Base-by-base conservation (phyloP, 2,113 vertebrate genomes). In the Ginglymostoma cirratum region DNA sequence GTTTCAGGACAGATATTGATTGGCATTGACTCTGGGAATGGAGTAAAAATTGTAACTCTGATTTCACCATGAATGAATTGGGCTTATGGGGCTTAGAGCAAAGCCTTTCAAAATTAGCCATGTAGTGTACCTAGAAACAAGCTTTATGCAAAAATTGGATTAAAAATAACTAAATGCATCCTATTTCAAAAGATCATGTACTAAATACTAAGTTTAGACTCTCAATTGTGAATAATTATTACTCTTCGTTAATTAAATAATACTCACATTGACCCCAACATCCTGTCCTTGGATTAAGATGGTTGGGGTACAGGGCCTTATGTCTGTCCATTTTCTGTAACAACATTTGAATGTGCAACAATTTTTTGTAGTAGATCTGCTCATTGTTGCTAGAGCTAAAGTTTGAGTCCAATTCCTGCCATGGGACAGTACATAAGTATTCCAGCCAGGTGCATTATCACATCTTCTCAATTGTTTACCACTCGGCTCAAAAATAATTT, bases 211-310 rank as follows among this genome's bases (percentile, higher is more conserved):
- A 70, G 0, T 30, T 45, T 3, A 15, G n/a, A 21, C 0, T 45
- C 19, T 3, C 7, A 70, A 27, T 10, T 15, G 61, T 48, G 48
- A 72, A 95, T 24, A 95, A 93, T 27, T 48, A 83, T 42, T 15
- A 48, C 24, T 5, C 0, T 72, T 69, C 12, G 76, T 72, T 45
- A 95, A 96, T 90, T 27, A 69, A 96, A 96, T 21, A 70, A 96
- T 97, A 99, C 99, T 99, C 97, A 99, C 99, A 99, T 69, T 99
- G 99, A 95, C 99, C 99, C 99, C 99, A 99, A 96, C 99, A 99
- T 61, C 99, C 99, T 0, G 99, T 99, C 92, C 99, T 98, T 92
- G 99, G 99, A 96, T 99, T 99, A 98, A 99, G 97, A 97, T 99
- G 99, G 97, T 99, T 99, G 85, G 99, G 99, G 97, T 99, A 99